Evolutionary conservation across 2,113 vertebrate species (phyloP), one percentile per base, ranked within the genome.

Genomic region (Peromyscus maniculatus): DNA sequence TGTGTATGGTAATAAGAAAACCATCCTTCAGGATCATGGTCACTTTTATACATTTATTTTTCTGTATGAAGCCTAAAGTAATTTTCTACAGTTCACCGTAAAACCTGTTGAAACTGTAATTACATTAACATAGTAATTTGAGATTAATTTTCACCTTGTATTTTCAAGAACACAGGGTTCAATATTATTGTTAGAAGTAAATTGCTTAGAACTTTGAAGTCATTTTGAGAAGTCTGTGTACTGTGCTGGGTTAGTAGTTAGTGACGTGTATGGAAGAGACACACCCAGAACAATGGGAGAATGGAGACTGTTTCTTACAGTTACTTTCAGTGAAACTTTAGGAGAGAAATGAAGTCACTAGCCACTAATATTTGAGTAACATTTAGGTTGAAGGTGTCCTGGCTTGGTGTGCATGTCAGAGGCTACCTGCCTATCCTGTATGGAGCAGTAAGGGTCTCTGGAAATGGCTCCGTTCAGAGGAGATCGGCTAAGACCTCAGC

Each of bases 141-240:
- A 94, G 92, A 84, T 86, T 88, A 97, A 75, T 92, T 96, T 92
- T 82, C 11, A 28, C 82, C 33, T 69, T 52, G 31, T n/a, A 78
- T 95, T 97, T 97, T 92, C 57, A 92, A 87, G 75, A 96, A 57
- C 28, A 59, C 62, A 13, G 52, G 69, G 24, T 92, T 95, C 46
- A 72, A 28, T 82, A 64, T 95, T 87, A 95, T 33, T 97, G 46
- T 89, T 49, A 39, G 87, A 95, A 72, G 39, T 72, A 52, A 79
- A 69, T 62, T 92, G 83, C 93, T 88, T 49, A 75, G 69, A 90
- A 39, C 57, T 57, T 87, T 64, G 17, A 71, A 62, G 86, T 90
- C 13, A 11, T 87, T 93, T 91, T 89, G 78, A 87, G 84, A 94
- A 43, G 49, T 62, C 78, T 91, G 9, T n/a, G 4, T 57, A 28